These are phyloP conservation scores for Falco peregrinus DNA, from an alignment of 2,797 vertebrate species.

Conservation along the genomic window DNA sequence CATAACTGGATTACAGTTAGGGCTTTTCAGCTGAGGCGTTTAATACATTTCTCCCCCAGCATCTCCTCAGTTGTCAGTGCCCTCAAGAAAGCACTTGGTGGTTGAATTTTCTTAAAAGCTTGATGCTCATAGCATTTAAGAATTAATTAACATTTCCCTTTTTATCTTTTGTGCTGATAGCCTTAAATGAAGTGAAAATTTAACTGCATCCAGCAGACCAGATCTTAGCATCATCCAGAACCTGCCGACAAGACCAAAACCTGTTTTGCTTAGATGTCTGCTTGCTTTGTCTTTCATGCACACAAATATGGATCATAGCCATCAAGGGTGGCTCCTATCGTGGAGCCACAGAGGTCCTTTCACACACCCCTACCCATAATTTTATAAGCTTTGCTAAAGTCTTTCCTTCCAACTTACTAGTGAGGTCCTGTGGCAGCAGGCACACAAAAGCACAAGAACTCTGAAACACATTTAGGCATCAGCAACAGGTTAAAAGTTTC, in stretches of 20 bases:
- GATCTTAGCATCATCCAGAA: neutral
- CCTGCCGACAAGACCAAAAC: neutral
- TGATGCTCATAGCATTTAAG: neutral
- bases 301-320: neutral
- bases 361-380: neutral
- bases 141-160: neutral
- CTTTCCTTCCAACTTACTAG: neutral
- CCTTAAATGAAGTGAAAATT: neutral
- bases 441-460: neutral
- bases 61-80: neutral
- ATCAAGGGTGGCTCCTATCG: neutral
- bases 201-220: neutral
- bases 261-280: neutral
- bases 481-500: neutral
- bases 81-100: conserved; percentile 28
- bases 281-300: neutral
- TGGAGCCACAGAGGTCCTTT: neutral
- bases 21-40: neutral
- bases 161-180: neutral
- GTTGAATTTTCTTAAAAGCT: conserved; percentile 35
- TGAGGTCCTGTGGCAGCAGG: neutral
- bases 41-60: neutral
- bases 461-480: neutral
- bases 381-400: neutral
- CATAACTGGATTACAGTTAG: neutral